Conservation (phyloP, 2,888 invertebrate species). For the Bugula neritina region DNA sequence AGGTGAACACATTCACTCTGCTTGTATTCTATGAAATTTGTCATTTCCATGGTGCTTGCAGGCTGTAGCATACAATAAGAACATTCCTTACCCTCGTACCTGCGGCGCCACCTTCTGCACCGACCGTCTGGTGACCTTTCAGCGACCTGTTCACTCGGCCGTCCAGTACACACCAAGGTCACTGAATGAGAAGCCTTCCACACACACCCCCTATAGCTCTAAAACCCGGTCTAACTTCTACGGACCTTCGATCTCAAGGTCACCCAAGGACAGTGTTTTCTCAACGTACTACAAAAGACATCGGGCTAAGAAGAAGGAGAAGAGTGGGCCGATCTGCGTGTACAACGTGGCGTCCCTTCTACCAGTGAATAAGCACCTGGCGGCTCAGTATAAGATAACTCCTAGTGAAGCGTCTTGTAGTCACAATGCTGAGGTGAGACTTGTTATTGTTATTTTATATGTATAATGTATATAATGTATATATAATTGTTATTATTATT, state of each 20-base stretch:
- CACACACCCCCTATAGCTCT: not conserved
- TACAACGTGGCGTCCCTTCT: constrained; percentile 72
- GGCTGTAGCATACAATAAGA: not conserved
- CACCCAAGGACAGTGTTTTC: constrained; percentile 12
- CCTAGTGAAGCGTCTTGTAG: constrained; percentile 5
- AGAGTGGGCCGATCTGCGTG: constrained; percentile 57
- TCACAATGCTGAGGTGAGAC: constrained; percentile 20
- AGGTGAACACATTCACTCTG: too few relatives aligned
- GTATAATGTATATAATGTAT: too few relatives aligned
- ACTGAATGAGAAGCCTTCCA: not conserved
- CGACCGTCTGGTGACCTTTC: constrained; percentile 5
- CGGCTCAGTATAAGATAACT: constrained; percentile 65
- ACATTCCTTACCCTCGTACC: constrained; percentile 81
- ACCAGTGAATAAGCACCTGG: constrained; percentile 72
- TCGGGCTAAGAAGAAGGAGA: constrained; percentile 31
- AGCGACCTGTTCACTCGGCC: not conserved
- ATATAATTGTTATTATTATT: too few relatives aligned
- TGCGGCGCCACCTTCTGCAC: constrained; percentile 83
- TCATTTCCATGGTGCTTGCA: too few relatives aligned
- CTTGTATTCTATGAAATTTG: too few relatives aligned
- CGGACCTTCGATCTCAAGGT: not conserved
- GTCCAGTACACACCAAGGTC: not conserved
- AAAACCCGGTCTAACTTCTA: not conserved
- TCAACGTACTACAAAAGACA: not conserved
- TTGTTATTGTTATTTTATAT: too few relatives aligned